A percentile compares a stretch with the other conserved stretches of the same genome.
These are phyloP conservation scores for Belgica antarctica DNA, from an alignment of 2,888 invertebrate genomes.

Conservation along the genomic window DNA sequence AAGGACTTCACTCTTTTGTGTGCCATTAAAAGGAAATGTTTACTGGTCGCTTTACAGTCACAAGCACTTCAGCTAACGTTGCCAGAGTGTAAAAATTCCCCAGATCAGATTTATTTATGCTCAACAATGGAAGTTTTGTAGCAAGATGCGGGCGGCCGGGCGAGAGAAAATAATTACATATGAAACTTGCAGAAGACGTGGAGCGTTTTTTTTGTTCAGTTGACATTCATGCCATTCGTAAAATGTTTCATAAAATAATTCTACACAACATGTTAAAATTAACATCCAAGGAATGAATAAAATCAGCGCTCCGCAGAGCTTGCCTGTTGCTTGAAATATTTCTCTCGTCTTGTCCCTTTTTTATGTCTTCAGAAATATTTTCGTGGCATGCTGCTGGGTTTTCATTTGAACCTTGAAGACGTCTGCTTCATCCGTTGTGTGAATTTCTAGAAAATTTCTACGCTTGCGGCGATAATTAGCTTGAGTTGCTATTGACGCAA, in stretches of 20 bases:
- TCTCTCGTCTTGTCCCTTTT: neutral
- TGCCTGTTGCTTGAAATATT: constrained; percentile 14
- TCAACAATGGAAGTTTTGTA: neutral
- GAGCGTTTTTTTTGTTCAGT: neutral
- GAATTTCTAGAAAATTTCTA: too few species aligned
- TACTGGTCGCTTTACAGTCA: constrained; percentile 22
- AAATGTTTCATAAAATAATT: neutral
- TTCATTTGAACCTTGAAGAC: too few species aligned
- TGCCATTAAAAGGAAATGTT: neutral
- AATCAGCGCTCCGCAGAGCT: neutral
- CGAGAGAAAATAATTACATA: too few species aligned
- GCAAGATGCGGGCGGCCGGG: too few species aligned
- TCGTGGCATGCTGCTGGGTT: neutral
- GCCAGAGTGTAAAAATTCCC: neutral
- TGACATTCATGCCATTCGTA: neutral
- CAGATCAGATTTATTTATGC: constrained; percentile 1
- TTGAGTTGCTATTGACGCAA: too few species aligned
- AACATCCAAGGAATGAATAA: neutral
- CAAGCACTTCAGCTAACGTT: neutral
- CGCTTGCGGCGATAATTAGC: too few species aligned
- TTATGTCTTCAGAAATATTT: neutral
- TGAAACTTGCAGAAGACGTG: too few species aligned
- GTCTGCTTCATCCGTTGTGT: too few species aligned
- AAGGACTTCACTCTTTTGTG: constrained; percentile 14
- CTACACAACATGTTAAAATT: neutral